Base-by-base conservation (phyloP, 2,888 invertebrate species). In the Polymixis flavicincta region DNA sequence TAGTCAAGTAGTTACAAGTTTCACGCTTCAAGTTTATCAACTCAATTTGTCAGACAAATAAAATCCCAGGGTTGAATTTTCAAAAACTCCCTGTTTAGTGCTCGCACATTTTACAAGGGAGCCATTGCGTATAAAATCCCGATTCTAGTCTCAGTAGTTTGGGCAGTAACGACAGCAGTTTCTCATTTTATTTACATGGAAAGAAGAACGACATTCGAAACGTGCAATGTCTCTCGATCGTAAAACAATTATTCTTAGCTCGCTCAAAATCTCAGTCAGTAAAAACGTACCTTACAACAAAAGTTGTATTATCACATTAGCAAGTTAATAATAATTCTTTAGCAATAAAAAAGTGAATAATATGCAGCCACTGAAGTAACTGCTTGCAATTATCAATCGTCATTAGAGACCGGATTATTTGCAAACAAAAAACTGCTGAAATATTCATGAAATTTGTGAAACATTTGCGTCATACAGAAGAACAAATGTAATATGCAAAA, bases 301-400 rank as follows among this genome's bases (percentile, higher is more conserved):
- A 71, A 84, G 74, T 64, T 64, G 61, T 76, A 71, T 82, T 87
- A 84, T 85, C 82, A 84, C 85, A 83, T 83, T 80, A 86, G 83
- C 82, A 76, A 68, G 78, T 85, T 72, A 84, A 78, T 87, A 84
- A 78, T 87, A 82, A 77, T 75, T 76, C 55, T 87, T 81, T 61
- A 84, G 86, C 82, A 84, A 82, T 87, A 87, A 86, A 86, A 86
- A 88, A 82, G 82, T 84, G 69, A 78, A 74, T 73, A 68, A 74
- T 73, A 68, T 54, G 65, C 74, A 83, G 79, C 60, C 59, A 65
- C 54, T 78, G 71, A 52, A 74, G 37, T 75, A 82, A 71, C 74
- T 65, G 71, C 71, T 84, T 76, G 80, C 82, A 81, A 83, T 74
- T 64, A 71, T 81, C 74, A 42, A 52, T 80, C 37, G 69, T 83